Evolutionary conservation across 2,797 vertebrate genomes (phyloP).

Genomic region (Oreonectes daqikongensis): DNA sequence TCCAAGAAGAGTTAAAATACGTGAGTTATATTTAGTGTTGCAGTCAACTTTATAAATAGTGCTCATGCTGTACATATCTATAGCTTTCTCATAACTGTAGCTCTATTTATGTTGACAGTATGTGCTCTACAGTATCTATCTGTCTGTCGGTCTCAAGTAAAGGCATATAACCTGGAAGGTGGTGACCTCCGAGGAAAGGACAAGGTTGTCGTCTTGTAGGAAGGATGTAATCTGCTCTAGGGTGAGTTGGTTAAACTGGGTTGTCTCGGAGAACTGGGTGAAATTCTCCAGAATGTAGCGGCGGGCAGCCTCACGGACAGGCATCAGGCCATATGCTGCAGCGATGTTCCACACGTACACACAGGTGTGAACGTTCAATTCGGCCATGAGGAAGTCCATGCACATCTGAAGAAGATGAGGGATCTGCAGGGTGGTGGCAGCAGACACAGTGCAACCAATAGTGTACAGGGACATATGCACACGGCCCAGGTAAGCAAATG

Average conservation of each 20-base stretch:
- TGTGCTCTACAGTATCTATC: slow-evolving; percentile 2
- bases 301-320: slow-evolving; percentile 73
- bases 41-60: slow-evolving; percentile 43
- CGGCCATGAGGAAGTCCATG: slow-evolving; percentile 81
- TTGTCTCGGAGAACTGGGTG: slow-evolving; percentile 77
- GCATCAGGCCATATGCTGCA: slow-evolving; percentile 74
- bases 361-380: slow-evolving; percentile 83
- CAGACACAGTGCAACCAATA: slow-evolving; percentile 83
- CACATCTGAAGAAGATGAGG: slow-evolving; percentile 82
- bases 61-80: slow-evolving; percentile 27
- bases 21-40: slow-evolving; percentile 26
- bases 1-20: slow-evolving; percentile 32
- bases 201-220: slow-evolving; percentile 80
- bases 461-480: slow-evolving; percentile 87
- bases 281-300: slow-evolving; percentile 83
- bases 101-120: slow-evolving; percentile 43
- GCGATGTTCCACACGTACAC: slow-evolving; percentile 86
- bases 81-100: not conserved
- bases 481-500: slow-evolving; percentile 83
- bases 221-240: slow-evolving; percentile 82
- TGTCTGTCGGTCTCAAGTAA: not conserved
- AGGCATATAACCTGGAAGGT: slow-evolving; percentile 81
- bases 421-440: slow-evolving; percentile 80
- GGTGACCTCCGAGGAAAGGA: slow-evolving; percentile 78
- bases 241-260: slow-evolving; percentile 83